These are phyloP conservation scores for Epirrhoe alternata DNA, from an alignment of 2,888 invertebrate species.

Conservation along the genomic window DNA sequence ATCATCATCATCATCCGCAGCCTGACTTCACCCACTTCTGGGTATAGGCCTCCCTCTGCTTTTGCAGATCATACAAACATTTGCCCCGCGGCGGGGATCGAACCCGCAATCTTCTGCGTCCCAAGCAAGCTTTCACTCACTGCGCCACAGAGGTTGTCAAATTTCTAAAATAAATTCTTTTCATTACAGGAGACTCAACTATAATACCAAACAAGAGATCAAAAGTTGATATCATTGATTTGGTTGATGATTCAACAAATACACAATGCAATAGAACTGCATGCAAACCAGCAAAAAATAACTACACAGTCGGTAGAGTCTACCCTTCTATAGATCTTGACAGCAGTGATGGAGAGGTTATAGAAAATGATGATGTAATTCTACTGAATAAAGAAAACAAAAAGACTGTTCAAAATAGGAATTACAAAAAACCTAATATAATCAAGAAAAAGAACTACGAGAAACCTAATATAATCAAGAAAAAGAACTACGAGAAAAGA, in stretches of 20 bases:
- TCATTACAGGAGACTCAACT: constrained; percentile 16
- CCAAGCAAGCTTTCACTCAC: no score
- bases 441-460: background rate
- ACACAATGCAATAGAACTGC: background rate
- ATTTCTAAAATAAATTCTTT: background rate
- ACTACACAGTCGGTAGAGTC: constrained; percentile 7
- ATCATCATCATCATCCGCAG: no score
- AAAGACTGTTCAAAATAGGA: background rate
- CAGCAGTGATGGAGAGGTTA: constrained; percentile 30
- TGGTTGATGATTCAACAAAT: constrained; percentile 42
- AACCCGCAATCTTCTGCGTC: no score
- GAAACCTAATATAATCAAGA: background rate
- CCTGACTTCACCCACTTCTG: no score
- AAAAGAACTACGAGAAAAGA: background rate
- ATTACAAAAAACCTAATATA: background rate
- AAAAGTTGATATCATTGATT: constrained; percentile 44
- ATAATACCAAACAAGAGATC: constrained; percentile 35
- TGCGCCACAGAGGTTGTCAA: no score
- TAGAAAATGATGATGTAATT: constrained; percentile 21
- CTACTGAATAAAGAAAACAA: constrained; percentile 26
- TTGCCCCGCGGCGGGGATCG: no score
- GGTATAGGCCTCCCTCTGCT: no score
- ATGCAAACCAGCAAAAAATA: background rate
- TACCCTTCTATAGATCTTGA: constrained; percentile 38
- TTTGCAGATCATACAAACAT: no score